Evolutionary conservation across 2,888 invertebrate genomes (phyloP).

Genomic region (Tillus elongatus): DNA sequence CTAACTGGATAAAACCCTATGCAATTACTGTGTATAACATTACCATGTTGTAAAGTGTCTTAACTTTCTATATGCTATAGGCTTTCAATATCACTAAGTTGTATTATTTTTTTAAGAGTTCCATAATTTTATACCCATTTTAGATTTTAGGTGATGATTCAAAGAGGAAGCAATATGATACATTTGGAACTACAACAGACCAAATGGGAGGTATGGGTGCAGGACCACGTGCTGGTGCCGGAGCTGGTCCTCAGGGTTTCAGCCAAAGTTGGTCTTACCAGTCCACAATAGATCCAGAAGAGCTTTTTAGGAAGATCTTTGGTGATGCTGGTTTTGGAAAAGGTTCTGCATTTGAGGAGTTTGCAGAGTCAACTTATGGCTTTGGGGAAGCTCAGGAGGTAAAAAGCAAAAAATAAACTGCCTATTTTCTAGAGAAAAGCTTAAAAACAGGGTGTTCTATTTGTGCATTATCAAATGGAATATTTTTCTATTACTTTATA

Average conservation of each 20-base stretch:
- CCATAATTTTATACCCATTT: no score
- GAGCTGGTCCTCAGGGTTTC: constrained; percentile 53
- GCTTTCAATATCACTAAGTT: no score
- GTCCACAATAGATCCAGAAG: constrained; percentile 88
- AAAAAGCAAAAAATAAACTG: constrained; percentile 15
- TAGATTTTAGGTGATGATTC: constrained; percentile 82
- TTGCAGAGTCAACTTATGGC: constrained; percentile 81
- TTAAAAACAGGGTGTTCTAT: no score
- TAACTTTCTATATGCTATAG: no score
- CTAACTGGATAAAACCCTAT: no score
- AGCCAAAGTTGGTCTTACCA: constrained; percentile 77
- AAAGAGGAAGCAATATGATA: constrained; percentile 89
- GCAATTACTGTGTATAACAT: no score
- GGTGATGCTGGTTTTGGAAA: constrained; percentile 70
- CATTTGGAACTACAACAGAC: constrained; percentile 81
- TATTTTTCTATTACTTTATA: no score
- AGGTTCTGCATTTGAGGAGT: constrained; percentile 61
- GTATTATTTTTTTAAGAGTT: no score
- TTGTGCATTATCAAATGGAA: no score
- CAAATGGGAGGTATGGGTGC: constrained; percentile 65
- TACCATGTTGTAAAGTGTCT: no score
- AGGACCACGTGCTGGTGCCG: constrained; percentile 37
- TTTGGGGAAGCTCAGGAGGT: constrained; percentile 90
- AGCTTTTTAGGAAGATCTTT: constrained; percentile 92
- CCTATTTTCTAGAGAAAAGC: no score